Evolutionary conservation across 2,113 vertebrate species (phyloP).

Genomic region (Willisornis vidua): DNA sequence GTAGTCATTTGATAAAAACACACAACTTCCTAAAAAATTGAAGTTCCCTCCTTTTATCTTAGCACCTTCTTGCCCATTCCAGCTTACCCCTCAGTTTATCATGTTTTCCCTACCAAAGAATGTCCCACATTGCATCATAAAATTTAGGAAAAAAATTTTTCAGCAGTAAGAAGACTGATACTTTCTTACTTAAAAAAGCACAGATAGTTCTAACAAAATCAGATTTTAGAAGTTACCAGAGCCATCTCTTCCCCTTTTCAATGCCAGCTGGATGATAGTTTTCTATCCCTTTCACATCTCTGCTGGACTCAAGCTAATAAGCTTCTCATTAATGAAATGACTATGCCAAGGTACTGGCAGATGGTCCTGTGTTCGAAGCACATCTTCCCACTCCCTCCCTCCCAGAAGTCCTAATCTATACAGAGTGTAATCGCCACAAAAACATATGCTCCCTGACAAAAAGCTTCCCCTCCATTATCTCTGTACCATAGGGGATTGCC

Average conservation of each 20-base stretch:
- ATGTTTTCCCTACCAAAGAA: not conserved
- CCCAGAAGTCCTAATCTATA: slow-evolving; percentile 58
- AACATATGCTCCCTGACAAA: slow-evolving; percentile 65
- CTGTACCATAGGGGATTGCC: slow-evolving; percentile 15
- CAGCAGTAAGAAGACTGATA: not conserved
- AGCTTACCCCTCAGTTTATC: not conserved
- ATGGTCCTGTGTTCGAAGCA: slow-evolving; percentile 37
- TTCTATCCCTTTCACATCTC: not conserved
- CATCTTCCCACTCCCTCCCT: slow-evolving; percentile 42
- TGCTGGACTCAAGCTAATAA: slow-evolving; percentile 43
- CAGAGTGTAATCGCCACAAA: slow-evolving; percentile 38
- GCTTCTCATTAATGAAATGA: slow-evolving; percentile 43
- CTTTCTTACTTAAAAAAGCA: not conserved
- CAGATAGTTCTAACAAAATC: not conserved
- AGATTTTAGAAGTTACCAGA: slow-evolving; percentile 1
- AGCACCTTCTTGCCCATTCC: not conserved
- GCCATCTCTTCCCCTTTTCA: not conserved
- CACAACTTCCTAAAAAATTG: not conserved
- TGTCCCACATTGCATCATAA: not conserved
- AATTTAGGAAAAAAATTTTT: not conserved
- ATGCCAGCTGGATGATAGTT: not conserved
- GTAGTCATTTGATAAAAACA: not conserved
- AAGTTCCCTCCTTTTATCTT: not conserved
- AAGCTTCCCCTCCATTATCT: slow-evolving; percentile 56
- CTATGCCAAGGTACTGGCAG: slow-evolving; percentile 52